Evolutionary conservation across 2,113 vertebrate species (phyloP).

Genomic region (Conger conger): DNA sequence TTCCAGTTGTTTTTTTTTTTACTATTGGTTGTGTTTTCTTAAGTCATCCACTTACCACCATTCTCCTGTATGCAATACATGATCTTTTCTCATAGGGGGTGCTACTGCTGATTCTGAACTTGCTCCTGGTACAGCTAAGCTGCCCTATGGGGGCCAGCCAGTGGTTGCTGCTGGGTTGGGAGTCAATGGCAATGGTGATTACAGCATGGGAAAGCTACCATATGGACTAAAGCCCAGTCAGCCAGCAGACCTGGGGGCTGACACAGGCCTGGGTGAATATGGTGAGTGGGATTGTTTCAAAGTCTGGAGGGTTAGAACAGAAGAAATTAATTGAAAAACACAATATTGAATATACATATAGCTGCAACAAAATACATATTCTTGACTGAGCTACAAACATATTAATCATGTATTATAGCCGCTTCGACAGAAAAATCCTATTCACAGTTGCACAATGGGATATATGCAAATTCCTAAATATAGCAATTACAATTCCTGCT

Average conservation of each 20-base stretch:
- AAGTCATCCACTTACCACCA: background rate
- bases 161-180: constrained; percentile 54
- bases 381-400: too few species aligned
- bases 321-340: too few species aligned
- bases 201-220: constrained; percentile 33
- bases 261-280: constrained; percentile 40
- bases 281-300: background rate
- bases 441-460: too few species aligned
- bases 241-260: constrained; percentile 40
- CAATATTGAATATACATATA: too few species aligned
- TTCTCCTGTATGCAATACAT: constrained; percentile 8
- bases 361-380: too few species aligned
- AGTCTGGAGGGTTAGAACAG: background rate
- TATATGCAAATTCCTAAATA: too few species aligned
- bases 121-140: constrained; percentile 37
- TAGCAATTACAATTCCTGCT: too few species aligned
- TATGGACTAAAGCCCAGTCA: constrained; percentile 26
- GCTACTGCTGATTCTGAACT: constrained; percentile 1
- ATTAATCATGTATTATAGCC: too few species aligned
- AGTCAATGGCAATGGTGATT: constrained; percentile 40
- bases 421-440: too few species aligned
- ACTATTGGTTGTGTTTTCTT: background rate
- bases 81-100: constrained; percentile 45
- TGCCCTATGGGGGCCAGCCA: constrained; percentile 49
- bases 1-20: background rate